Evolutionary conservation across 2,888 invertebrate genomes (phyloP), one percentile per base, ranked within the genome.

Genomic region (Diarsia mendica): DNA sequence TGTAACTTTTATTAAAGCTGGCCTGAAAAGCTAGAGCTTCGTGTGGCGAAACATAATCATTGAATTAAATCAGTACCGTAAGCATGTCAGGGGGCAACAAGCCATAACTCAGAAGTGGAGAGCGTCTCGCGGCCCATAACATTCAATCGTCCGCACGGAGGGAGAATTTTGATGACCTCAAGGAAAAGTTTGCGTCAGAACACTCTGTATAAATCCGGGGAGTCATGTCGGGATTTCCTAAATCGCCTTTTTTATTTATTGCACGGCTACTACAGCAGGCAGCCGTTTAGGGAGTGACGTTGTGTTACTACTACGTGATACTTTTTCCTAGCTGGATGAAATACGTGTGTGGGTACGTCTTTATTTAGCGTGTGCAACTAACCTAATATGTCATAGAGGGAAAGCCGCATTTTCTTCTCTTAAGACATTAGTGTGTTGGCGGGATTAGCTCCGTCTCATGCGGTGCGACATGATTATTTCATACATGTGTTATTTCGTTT

Each of bases 221-320:
- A 95, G 94, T 94, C 95, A 95, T 94, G 95, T 95, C 90, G 93
- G 95, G 95, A 95, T 95, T 95, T 95, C 91, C 92, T 95, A 95
- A 95, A 95, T 95, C 94, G 94, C 91, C 94, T 92, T 93, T 94
- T 95, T 95, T 95, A 95, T 95, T 95, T 95, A 95, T 95, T 94
- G 92, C 94, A 89, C 88, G 91, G 91, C 93, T 91, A 92, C 89
- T 92, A 92, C 91, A 91, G 91, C 90, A 92, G 92, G 92, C 93
- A 91, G 91, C 92, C 94, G 93, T 94, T 95, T 94, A 94, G 91
- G 90, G 83, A 91, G 91, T 91, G 92, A 94, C 93, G 92, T 91
- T 90, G 91, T 92, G 92, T 92, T 91, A 90, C 90, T 88, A 84
- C 83, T 91, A 93, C 93, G 93, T 93, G 92, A 92, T 90, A 89